Evolutionary conservation across 1,140 invertebrate species (phyloP), one percentile per base, ranked within the genome.

Genomic region (Caenorhabditis latens): DNA sequence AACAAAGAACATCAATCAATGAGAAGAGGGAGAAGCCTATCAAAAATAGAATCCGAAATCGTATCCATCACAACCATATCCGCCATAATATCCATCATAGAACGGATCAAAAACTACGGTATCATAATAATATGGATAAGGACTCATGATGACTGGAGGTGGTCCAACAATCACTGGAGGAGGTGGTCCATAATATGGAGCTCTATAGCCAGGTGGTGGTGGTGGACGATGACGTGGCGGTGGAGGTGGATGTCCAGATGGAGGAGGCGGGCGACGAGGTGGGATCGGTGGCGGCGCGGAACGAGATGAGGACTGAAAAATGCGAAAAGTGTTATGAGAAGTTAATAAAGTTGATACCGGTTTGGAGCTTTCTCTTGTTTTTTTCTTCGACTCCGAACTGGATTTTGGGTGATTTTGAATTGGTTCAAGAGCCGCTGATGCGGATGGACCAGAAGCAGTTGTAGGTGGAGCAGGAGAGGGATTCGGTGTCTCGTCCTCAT

Each of bases 61-160:
- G 21, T 21, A 79, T 43, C 71, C 71, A 50, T 42, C 71, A 42
- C 46, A 79, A 14, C 71, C 71, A 24, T 79, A 79, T 79, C 71
- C 71, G 8, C 71, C 71, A 32, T 79, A 79, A 24, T 21, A 79
- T 79, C 71, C 71, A 79, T 79, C 46, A 79, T 50, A 79, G 42
- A 43, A 79, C 21, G 71, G 71, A 53, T 79, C 71, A 24, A 79
- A 79, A 8, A 50, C 46, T 8, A 79, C 46, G 13, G 46, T 13
- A 79, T 50, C 71, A 24, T 42, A 48, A 24, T 79, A 79, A 79
- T 79, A 79, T 50, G 71, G 71, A 79, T 79, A 79, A 2, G 71
- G 71, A 24, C 43, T 24, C 71, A 79, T 79, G 43, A 79, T 79
- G n/a, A 79, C 71, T 50, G 71, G 71, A 50, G 71, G 46, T 19